A percentile compares a stretch with the other conserved stretches of the same genome.
Conservation (phyloP, 2,113 vertebrate genomes). For the Gymnogyps californianus region DNA sequence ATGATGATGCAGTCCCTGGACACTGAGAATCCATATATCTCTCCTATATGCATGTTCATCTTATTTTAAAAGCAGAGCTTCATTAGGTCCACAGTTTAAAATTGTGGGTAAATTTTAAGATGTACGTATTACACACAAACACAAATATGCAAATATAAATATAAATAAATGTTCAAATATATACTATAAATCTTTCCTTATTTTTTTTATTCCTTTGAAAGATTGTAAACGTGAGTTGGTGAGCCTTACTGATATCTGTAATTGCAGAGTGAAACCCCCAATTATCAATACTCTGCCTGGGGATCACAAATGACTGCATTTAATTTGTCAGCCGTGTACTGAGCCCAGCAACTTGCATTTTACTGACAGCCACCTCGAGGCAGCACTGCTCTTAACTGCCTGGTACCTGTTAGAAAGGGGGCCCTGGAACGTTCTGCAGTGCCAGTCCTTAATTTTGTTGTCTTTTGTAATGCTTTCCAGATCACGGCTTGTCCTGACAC, state of each 20-base stretch:
- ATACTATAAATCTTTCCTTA: too few species aligned
- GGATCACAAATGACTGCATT: too few species aligned
- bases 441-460: neutral
- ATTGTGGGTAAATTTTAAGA: neutral
- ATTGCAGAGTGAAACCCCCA: neutral
- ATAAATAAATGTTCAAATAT: neutral
- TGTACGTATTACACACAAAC: neutral
- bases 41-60: accelerated
- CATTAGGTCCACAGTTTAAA: too few species aligned
- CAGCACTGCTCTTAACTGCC: neutral
- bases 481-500: accelerated
- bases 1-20: neutral
- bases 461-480: neutral
- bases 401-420: neutral
- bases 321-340: neutral
- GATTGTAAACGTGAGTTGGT: neutral
- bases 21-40: neutral
- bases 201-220: neutral
- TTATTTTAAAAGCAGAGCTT: neutral
- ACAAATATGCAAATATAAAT: neutral
- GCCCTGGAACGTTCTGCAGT: neutral
- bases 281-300: accelerated
- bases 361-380: neutral
- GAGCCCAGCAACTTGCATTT: neutral
- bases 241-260: neutral